These are phyloP conservation scores for Auanema freiburgensis DNA, from an alignment of 2,888 invertebrate genomes.

Conservation along the genomic window DNA sequence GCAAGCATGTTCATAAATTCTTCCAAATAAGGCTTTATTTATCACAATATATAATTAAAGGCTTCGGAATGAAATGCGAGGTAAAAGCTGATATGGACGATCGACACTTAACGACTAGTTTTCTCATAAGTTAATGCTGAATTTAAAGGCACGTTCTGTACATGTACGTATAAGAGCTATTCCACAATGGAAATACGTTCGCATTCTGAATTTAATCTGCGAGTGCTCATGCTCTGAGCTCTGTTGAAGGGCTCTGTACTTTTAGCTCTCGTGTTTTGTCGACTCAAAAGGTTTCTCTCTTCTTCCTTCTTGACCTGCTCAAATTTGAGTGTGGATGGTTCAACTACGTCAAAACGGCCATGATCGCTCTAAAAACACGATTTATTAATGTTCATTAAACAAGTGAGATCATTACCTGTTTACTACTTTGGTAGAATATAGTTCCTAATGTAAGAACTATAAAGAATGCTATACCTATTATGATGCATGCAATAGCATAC, in stretches of 20 bases:
- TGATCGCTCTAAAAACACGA: constrained; percentile 23
- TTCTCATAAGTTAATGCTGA: no score
- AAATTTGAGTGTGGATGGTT: constrained; percentile 35
- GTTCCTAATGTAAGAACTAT: constrained; percentile 47
- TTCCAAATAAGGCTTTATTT: no score
- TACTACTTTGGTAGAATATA: constrained; percentile 51
- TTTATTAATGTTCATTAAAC: not conserved
- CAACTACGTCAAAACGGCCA: constrained; percentile 41
- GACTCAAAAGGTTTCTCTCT: constrained; percentile 30
- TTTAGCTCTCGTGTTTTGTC: constrained; percentile 32
- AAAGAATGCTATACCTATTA: constrained; percentile 45
- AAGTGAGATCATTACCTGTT: constrained; percentile 26
- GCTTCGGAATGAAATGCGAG: no score
- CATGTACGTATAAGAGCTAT: not conserved
- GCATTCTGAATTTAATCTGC: constrained; percentile 8
- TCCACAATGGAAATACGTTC: not conserved
- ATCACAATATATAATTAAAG: no score
- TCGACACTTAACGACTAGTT: no score
- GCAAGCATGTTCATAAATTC: no score
- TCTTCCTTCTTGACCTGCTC: constrained; percentile 43
- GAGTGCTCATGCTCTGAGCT: constrained; percentile 5
- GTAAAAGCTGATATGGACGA: no score
- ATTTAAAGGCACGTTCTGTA: no score
- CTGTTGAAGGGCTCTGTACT: constrained; percentile 4
- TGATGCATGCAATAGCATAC: constrained; percentile 46